Evolutionary conservation across 1,140 invertebrate genomes (phyloP), one percentile per base, ranked within the genome.

Genomic region (Drosophila grimshawi): DNA sequence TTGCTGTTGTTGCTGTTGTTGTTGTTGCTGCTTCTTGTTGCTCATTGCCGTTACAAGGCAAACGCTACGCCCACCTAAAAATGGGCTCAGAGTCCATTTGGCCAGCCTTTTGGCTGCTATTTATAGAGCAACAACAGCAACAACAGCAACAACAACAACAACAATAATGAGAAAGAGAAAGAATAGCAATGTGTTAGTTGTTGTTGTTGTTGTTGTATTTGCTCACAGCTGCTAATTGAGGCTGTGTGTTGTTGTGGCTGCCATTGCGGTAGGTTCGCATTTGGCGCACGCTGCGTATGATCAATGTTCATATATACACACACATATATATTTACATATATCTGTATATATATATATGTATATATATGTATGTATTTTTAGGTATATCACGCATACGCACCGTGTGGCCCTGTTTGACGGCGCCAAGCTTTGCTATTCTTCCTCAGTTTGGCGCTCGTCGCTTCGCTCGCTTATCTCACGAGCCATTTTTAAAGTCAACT

Each of bases 191-290:
- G 76, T 81, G 81, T 67, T 74, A 81, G 69, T 37, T 35, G 10
- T 41, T 8, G 27, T 6, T 43, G n/a, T 4, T 39, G 35, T 29
- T 37, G 45, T 45, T 32, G 33, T 37, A 2, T 10, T 43, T n/a
- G 3, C 39, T 43, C 39, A 4, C 55, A 72, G 68, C 62, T 63
- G 71, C 70, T 76, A 78, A 66, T 80, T 79, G 10, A 52, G n/a
- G 27, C 6, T 56, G 37, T 48, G 37, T 67, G 7, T 53, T 45
- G 57, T 29, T 46, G 37, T 45, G 39, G 33, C 11, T 49, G 69
- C 63, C 61, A 78, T 82, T 88, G 83, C 77, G 83, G 83, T 88
- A 88, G 83, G 83, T 88, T 88, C 83, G 68, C 43, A 11, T 41
- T 30, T 56, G 59, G 57, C 65, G 48, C 78, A 81, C 48, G 48